A percentile compares a stretch with the other conserved stretches of the same genome.
Conservation (phyloP, 2,888 invertebrate species). For the Invenusta paracnida region DNA sequence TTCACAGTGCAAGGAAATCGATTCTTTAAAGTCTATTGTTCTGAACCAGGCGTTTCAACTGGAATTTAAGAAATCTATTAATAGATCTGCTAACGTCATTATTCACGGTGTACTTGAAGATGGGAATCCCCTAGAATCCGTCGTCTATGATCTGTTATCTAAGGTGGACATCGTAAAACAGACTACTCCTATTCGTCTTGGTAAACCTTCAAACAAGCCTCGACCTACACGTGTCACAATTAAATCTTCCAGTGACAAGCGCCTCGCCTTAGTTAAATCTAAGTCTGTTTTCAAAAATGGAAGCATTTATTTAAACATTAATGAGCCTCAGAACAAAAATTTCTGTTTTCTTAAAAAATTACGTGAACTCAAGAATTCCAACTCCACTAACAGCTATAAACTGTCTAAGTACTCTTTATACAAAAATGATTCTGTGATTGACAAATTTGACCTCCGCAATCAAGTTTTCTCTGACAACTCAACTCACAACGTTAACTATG, state of each 20-base stretch:
- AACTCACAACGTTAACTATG: neutral
- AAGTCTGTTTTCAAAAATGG: constrained; percentile 10
- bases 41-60: too few species aligned
- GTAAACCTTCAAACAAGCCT: constrained; percentile 7
- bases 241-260: constrained; percentile 11
- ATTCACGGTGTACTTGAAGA: constrained; percentile 5
- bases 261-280: neutral
- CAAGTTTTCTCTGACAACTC: neutral
- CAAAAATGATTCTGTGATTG: constrained; percentile 13
- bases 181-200: constrained; percentile 18
- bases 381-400: constrained; percentile 1
- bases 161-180: constrained; percentile 15
- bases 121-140: constrained; percentile 11
- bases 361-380: constrained; percentile 18
- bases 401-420: constrained; percentile 1
- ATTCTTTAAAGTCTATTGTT: neutral
- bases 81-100: constrained; percentile 17
- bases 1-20: neutral
- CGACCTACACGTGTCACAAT: neutral
- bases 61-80: constrained; percentile 5
- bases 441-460: constrained; percentile 12
- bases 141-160: neutral
- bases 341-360: neutral
- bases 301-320: neutral
- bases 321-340: constrained; percentile 2